These are phyloP conservation scores for Drosophila affinis DNA, from an alignment of 2,888 invertebrate genomes.

Conservation along the genomic window DNA sequence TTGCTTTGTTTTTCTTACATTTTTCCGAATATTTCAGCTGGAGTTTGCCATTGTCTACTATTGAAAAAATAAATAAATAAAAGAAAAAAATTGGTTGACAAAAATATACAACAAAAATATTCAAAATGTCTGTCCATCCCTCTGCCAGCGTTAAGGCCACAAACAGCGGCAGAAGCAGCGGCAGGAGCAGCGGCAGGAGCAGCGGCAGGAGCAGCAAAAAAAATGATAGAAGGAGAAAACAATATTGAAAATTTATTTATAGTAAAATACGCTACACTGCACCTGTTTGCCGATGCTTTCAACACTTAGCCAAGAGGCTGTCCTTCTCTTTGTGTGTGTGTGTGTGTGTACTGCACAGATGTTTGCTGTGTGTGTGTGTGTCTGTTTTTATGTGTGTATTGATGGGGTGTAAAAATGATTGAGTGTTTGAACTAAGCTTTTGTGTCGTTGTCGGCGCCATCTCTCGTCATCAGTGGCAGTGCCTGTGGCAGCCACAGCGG, in stretches of 20 bases:
- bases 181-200: too few species aligned
- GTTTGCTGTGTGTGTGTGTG: constrained; percentile 15
- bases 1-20: too few species aligned
- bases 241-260: constrained; percentile 71
- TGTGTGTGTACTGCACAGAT: constrained; percentile 15
- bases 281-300: constrained; percentile 59
- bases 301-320: constrained; percentile 31
- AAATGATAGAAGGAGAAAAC: constrained; percentile 4
- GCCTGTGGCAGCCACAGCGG: background rate
- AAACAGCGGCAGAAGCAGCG: background rate
- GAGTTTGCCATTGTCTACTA: too few species aligned
- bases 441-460: constrained; percentile 36
- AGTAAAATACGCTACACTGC: constrained; percentile 71
- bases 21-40: too few species aligned
- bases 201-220: background rate
- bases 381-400: constrained; percentile 35
- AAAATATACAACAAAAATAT: constrained; percentile 25
- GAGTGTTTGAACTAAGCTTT: constrained; percentile 74
- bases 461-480: constrained; percentile 18
- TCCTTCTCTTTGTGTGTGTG: constrained; percentile 3
- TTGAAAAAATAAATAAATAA: constrained; percentile 33
- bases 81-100: constrained; percentile 6
- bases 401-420: constrained; percentile 71
- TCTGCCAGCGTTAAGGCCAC: background rate
- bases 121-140: constrained; percentile 10